Conservation (phyloP, 1,140 invertebrate species). For the Drosophila nannoptera region DNA sequence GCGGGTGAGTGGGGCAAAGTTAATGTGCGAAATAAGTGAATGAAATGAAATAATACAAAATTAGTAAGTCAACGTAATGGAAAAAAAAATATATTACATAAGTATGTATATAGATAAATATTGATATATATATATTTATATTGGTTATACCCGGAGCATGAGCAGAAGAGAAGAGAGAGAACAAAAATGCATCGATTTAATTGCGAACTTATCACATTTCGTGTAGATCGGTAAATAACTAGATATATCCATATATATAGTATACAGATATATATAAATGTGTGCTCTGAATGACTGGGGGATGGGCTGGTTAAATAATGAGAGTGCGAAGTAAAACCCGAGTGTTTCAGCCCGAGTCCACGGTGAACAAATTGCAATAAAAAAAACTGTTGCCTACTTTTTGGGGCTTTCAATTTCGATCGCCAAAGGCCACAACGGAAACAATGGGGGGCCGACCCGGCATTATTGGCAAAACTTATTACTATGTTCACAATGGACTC, state of each 20-base stretch:
- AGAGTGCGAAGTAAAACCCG: too few relatives aligned
- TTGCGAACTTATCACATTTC: not conserved
- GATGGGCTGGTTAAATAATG: too few relatives aligned
- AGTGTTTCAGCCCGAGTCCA: too few relatives aligned
- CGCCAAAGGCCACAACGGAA: too few relatives aligned
- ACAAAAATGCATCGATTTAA: conserved; percentile 28
- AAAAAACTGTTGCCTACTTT: conserved; percentile 2
- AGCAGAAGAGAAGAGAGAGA: conserved; percentile 51
- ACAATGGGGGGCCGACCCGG: too few relatives aligned
- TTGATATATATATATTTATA: not conserved
- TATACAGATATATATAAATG: too few relatives aligned
- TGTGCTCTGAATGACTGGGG: too few relatives aligned
- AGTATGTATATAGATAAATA: conserved; percentile 8
- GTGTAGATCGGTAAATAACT: too few relatives aligned
- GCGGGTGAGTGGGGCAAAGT: conserved; percentile 10
- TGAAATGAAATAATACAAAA: conserved; percentile 41
- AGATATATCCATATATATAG: too few relatives aligned
- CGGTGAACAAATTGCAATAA: not conserved
- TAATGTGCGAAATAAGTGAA: conserved; percentile 53
- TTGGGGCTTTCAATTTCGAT: not conserved
- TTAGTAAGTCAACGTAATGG: conserved; percentile 30
- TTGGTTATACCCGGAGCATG: not conserved
- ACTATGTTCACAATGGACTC: too few relatives aligned
- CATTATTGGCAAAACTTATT: too few relatives aligned
- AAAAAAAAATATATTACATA: conserved; percentile 15